Base-by-base conservation (phyloP, 2,888 invertebrate genomes). In the Lochmaea crataegi region DNA sequence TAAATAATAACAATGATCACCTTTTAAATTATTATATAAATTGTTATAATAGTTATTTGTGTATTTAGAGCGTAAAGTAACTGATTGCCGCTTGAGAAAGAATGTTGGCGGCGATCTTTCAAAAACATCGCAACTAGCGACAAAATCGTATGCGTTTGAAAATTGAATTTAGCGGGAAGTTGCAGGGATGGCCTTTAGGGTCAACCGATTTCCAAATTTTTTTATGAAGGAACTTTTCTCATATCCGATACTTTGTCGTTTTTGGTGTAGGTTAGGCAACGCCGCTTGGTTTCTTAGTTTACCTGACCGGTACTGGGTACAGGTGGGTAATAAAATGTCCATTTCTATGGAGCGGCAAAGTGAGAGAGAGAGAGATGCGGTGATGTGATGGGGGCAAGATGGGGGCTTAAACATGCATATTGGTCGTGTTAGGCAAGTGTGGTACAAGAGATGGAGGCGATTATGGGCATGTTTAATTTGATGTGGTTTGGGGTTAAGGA, bases 241-340 rank as follows among this genome's bases (percentile, higher is more conserved):
- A 6, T 48, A 18, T 53, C 16, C 53, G 16, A 53, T 16, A 53
- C n/a, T 53, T 0, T 48, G 48, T 11, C 2, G 4, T 1, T 14
- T 18, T 53, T 53, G 10, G 16, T 10, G 64, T 14, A 18, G 7
- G 3, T 18, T 18, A 16, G 61, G 61, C 61, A 63, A 18, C 61
- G 16, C 42, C 41, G 61, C 75, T 72, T 67, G 75, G 71, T 68
- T 14, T 70, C 65, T 71, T 56, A 61, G 75, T 79, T 78, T 77
- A 79, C 80, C 80, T 80, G 79, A 57, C 75, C 73, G 60, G 57
- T 26, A 51, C 45, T 11, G 26, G n/a, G 57, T 75, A 80, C 80
- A 80, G 80, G 80, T 80, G 78, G 76, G 76, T 75, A 78, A 57
- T 68, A 51, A 45, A 60, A 22, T 64, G 16, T 18, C 42, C 48